A percentile compares a stretch with the other conserved stretches of the same genome.
Evolutionary conservation across 2,888 invertebrate genomes (phyloP).

Genomic region (Eudasyphora cyanicolor): DNA sequence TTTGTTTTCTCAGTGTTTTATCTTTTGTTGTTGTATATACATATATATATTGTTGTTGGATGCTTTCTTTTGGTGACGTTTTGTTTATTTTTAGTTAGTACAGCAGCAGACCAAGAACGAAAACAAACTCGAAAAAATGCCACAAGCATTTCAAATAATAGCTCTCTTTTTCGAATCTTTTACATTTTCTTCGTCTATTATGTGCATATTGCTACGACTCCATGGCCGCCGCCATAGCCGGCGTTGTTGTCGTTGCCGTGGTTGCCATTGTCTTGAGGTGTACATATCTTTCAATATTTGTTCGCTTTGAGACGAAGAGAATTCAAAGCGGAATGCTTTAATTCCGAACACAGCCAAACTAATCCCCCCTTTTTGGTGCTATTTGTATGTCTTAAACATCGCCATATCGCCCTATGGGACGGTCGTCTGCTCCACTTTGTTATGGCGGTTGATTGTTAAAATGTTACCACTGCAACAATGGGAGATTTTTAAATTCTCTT

Average conservation of each 20-base stretch:
- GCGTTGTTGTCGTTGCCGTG: background rate
- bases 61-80: conserved; percentile 41
- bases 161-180: background rate
- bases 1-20: conserved; percentile 13
- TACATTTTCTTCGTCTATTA: background rate
- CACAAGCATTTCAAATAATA: conserved; percentile 38
- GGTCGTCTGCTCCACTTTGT: background rate
- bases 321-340: background rate
- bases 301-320: conserved; percentile 9
- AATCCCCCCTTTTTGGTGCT: conserved; percentile 12
- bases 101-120: conserved; percentile 20
- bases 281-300: conserved; percentile 24
- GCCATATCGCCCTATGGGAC: background rate
- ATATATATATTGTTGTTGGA: too few species aligned
- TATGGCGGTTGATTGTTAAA: background rate
- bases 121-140: conserved; percentile 32
- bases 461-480: background rate
- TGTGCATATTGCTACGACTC: too few species aligned
- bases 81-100: conserved; percentile 48
- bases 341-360: background rate
- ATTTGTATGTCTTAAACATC: background rate
- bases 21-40: background rate
- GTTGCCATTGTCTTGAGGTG: conserved; percentile 12
- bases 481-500: background rate
- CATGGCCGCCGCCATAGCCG: too few species aligned